Conservation (phyloP, 2,888 invertebrate species). For the Brenthis hecate region DNA sequence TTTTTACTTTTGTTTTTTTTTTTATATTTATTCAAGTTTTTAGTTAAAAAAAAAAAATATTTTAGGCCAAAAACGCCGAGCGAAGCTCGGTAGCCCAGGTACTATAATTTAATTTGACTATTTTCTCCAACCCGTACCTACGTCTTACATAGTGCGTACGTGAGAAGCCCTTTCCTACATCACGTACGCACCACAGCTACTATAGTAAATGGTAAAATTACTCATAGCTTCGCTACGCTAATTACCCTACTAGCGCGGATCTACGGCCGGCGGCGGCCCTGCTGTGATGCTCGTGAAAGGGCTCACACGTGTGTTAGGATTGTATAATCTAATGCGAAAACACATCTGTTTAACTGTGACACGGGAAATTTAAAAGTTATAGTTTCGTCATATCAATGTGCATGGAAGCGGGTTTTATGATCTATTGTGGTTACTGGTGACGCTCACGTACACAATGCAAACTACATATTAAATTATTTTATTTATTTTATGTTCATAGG, state of each 20-base stretch:
- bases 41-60: too few relatives aligned
- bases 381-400: background rate
- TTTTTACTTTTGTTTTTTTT: too few relatives aligned
- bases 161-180: conserved; percentile 18
- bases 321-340: conserved; percentile 17
- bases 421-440: too few relatives aligned
- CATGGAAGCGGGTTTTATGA: background rate
- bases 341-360: background rate
- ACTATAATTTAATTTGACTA: background rate
- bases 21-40: too few relatives aligned
- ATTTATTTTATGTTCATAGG: too few relatives aligned
- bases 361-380: background rate
- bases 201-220: conserved; percentile 22
- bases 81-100: too few relatives aligned
- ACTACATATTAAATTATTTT: too few relatives aligned
- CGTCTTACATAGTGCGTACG: conserved; percentile 5
- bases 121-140: background rate
- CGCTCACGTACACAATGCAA: too few relatives aligned
- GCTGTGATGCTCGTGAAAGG: conserved; percentile 27
- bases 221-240: conserved; percentile 1
- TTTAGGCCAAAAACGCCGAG: too few relatives aligned
- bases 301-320: conserved; percentile 14
- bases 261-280: background rate
- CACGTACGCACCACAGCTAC: background rate
- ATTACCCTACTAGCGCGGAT: conserved; percentile 10